phyloP scores from a whole-genome alignment of 1,140 invertebrate genomes.

The Dendrolimus punctatus region DNA sequence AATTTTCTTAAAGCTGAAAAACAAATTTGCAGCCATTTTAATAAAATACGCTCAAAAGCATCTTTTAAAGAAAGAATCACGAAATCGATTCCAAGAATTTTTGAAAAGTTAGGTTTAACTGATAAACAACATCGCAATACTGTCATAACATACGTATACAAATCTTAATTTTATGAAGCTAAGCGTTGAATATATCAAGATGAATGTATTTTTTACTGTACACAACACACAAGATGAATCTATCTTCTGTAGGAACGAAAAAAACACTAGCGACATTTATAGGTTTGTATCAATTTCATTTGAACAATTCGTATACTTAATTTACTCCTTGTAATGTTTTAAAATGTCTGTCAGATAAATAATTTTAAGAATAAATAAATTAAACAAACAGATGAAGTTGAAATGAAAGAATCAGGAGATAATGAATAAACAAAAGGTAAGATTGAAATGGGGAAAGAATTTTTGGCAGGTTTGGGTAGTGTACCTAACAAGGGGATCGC shows the following conservation, averaged over 20 bases:
- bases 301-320: constrained; percentile 37
- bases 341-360: constrained; percentile 51
- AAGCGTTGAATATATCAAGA: too few species aligned
- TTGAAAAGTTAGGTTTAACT: constrained; percentile 1
- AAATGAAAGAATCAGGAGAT: constrained; percentile 32
- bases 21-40: constrained; percentile 9
- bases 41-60: constrained; percentile 16
- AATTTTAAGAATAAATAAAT: constrained; percentile 27
- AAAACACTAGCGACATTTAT: too few species aligned
- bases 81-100: constrained; percentile 59
- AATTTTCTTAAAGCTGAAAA: constrained; percentile 12
- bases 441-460: constrained; percentile 1
- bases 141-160: too few species aligned
- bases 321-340: constrained; percentile 68
- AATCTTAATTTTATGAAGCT: too few species aligned
- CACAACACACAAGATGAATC: too few species aligned
- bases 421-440: constrained; percentile 13
- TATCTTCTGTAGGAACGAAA: too few species aligned
- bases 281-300: too few species aligned
- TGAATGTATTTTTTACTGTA: too few species aligned
- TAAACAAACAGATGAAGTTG: constrained; percentile 18
- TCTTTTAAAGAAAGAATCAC: constrained; percentile 26
- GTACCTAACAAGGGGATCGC: constrained; percentile 95
- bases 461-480: constrained; percentile 47
- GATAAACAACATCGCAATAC: too few species aligned